Conservation (phyloP, 2,113 vertebrate species). For the Irena cyanogastra region DNA sequence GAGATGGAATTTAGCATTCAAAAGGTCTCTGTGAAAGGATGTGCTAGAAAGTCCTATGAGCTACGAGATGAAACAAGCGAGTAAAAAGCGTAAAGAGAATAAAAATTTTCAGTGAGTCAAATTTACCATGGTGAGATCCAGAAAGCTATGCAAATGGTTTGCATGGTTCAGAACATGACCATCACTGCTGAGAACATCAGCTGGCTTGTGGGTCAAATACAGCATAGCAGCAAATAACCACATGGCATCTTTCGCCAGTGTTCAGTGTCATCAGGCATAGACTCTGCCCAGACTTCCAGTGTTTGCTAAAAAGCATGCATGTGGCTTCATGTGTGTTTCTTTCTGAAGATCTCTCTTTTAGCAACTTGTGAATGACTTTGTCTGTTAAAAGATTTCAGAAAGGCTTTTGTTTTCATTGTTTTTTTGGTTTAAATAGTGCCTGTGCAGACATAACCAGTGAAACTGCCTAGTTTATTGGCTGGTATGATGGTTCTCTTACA, state of each 20-base stretch:
- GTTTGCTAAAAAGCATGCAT: fast-evolving
- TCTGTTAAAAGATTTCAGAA: neutral
- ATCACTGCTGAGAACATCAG: neutral
- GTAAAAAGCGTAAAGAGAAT: neutral
- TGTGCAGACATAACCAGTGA: neutral
- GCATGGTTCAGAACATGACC: neutral
- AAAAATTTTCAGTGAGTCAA: neutral
- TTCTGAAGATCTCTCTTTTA: neutral
- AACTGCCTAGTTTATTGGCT: neutral
- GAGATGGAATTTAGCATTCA: neutral
- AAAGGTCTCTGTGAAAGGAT: neutral
- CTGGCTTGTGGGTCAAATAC: neutral
- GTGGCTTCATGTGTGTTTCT: neutral
- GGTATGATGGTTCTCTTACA: neutral
- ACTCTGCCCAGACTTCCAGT: neutral
- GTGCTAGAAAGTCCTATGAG: neutral
- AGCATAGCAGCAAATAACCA: fast-evolving
- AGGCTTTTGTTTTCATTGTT: neutral
- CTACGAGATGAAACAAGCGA: neutral
- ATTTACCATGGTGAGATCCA: neutral
- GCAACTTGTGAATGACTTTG: neutral
- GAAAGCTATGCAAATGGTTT: neutral
- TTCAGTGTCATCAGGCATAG: fast-evolving
- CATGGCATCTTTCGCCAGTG: neutral
- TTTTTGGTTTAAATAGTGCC: neutral